phyloP scores from a whole-genome alignment of 2,113 vertebrate genomes.

The Erpornis zantholeuca region DNA sequence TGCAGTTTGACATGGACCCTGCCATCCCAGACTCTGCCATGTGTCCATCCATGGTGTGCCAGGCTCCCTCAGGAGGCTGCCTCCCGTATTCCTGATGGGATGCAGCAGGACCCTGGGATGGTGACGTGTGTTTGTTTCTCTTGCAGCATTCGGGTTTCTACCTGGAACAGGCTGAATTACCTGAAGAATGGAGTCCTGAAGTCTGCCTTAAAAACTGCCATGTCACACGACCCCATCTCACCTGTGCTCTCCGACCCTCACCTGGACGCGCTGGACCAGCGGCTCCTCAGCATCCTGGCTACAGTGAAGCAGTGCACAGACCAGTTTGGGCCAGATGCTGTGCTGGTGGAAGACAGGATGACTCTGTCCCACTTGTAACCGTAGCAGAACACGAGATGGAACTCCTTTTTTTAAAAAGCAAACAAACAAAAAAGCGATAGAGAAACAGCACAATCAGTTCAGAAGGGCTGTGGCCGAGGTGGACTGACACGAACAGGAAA shows the following conservation, averaged over 20 bases:
- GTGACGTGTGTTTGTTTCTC: background rate
- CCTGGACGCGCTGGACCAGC: conserved; percentile 86
- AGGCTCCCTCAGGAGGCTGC: background rate
- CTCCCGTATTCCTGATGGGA: background rate
- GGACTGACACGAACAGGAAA: conserved; percentile 26
- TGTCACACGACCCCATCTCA: conserved; percentile 86
- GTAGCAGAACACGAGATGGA: conserved; percentile 2
- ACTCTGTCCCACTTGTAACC: conserved; percentile 88
- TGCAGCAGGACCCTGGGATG: background rate
- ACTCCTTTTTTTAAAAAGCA: conserved; percentile 59
- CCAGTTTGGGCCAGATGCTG: conserved; percentile 86
- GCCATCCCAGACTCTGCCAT: background rate
- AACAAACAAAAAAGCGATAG: conserved; percentile 36
- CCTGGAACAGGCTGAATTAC: conserved; percentile 93
- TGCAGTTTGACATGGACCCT: background rate
- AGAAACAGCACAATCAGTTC: conserved; percentile 78
- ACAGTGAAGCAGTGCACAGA: conserved; percentile 95
- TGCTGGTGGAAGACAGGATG: conserved; percentile 96
- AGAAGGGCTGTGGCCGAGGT: background rate
- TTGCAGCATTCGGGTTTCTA: conserved; percentile 91
- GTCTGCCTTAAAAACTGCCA: conserved; percentile 86
- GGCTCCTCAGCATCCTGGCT: conserved; percentile 84
- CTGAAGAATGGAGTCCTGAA: conserved; percentile 87
- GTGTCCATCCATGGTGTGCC: background rate
- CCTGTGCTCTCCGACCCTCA: conserved; percentile 87